Percentiles rank a stretch among this genome's conserved stretches.
phyloP scores from a whole-genome alignment of 2,888 invertebrate genomes.

The Fragum fragum region DNA sequence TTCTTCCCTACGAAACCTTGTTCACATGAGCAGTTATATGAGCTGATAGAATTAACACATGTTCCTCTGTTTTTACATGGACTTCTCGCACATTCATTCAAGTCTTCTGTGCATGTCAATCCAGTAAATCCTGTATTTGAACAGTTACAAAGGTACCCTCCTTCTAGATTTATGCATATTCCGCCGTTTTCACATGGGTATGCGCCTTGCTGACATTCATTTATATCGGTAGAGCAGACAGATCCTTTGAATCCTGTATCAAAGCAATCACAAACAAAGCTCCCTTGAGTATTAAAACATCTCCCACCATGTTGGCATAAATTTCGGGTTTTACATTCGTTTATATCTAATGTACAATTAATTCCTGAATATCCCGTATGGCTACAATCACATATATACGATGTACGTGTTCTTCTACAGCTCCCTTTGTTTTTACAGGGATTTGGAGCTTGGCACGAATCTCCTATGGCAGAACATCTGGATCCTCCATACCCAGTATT shows the following conservation, averaged over 20 bases:
- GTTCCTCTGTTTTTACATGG: not conserved
- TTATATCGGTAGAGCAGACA: constrained; percentile 34
- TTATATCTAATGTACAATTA: not conserved
- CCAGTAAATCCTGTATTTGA: constrained; percentile 47
- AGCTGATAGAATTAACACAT: not conserved
- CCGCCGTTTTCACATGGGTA: not conserved
- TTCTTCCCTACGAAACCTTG: not conserved
- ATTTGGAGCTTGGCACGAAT: not conserved
- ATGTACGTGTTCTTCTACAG: constrained; percentile 29
- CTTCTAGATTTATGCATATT: not conserved
- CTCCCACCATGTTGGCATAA: not conserved
- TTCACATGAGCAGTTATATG: not conserved
- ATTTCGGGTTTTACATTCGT: not conserved
- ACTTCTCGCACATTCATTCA: constrained; percentile 94
- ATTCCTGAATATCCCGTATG: not conserved
- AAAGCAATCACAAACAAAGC: not conserved
- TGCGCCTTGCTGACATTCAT: constrained; percentile 40
- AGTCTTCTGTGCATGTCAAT: constrained; percentile 43
- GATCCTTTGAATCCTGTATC: constrained; percentile 10
- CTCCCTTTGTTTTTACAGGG: constrained; percentile 27
- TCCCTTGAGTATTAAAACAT: not conserved
- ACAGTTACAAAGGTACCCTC: not conserved
- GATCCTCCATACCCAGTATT: constrained; percentile 19
- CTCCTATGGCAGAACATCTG: not conserved
- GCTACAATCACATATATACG: constrained; percentile 22